Percentiles rank a stretch among this genome's conserved stretches.
Conservation (phyloP, 2,113 vertebrate species). For the Phalacrocorax pelagicus region DNA sequence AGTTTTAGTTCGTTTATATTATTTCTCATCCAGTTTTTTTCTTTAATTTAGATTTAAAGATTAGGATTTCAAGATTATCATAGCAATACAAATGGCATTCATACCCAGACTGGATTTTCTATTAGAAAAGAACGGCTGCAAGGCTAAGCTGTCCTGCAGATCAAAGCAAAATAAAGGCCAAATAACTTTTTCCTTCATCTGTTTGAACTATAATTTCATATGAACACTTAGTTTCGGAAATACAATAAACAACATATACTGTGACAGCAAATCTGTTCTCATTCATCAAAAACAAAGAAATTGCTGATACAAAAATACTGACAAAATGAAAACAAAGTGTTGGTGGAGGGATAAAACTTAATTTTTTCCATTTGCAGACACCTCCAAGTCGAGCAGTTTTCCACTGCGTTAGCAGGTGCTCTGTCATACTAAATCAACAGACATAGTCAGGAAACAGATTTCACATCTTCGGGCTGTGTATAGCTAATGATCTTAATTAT, state of each 20-base stretch:
- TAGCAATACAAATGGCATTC: background rate
- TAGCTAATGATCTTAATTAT: constrained; percentile 2
- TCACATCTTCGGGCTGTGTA: background rate
- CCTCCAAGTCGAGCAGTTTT: background rate
- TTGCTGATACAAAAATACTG: background rate
- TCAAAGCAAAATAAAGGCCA: background rate
- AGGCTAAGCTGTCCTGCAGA: background rate
- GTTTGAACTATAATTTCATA: background rate
- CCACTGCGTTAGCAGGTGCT: constrained; percentile 1
- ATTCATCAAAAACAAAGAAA: background rate
- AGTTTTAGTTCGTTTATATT: background rate
- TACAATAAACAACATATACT: background rate
- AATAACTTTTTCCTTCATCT: background rate
- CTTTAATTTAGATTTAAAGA: background rate
- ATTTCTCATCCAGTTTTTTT: background rate
- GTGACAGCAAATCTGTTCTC: constrained; percentile 1
- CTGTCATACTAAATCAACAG: constrained; percentile 34
- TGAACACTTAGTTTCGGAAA: constrained; percentile 4
- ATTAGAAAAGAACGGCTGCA: background rate
- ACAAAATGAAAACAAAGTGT: background rate
- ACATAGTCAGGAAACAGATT: constrained; percentile 24
- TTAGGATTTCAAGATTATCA: background rate
- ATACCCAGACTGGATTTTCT: background rate
- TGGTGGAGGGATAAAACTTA: background rate
- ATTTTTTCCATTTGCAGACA: background rate